A percentile compares a stretch with the other conserved stretches of the same genome.
Conservation (phyloP, 2,888 invertebrate species). For the Plagodis dolabraria region DNA sequence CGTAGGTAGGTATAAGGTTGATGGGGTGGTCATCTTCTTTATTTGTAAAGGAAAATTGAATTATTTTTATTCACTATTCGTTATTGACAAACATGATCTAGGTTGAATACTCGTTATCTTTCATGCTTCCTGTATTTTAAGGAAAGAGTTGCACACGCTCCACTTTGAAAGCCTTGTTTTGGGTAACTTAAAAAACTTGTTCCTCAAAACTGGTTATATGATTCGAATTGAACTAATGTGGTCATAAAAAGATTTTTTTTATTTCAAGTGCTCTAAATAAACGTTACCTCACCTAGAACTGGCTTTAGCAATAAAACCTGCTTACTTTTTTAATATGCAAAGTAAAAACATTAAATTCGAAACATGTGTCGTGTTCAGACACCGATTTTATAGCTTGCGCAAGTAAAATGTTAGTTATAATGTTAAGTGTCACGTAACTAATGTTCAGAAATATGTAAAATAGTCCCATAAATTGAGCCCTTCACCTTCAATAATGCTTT, state of each 20-base stretch:
- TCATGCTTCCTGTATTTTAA: slow-evolving; percentile 7
- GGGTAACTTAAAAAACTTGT: slow-evolving; percentile 16
- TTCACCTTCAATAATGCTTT: slow-evolving; percentile 27
- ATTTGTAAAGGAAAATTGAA: too few species aligned
- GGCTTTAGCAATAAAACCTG: slow-evolving; percentile 17
- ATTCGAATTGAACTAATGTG: slow-evolving; percentile 1
- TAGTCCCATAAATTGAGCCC: slow-evolving; percentile 29
- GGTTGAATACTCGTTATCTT: neutral
- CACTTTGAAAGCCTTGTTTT: neutral
- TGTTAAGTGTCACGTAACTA: slow-evolving; percentile 32
- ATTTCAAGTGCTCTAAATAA: slow-evolving; percentile 20
- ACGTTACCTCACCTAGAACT: slow-evolving; percentile 14
- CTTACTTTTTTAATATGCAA: slow-evolving; percentile 20
- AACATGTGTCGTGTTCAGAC: slow-evolving; percentile 31
- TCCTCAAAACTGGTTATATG: slow-evolving; percentile 13
- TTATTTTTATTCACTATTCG: too few species aligned
- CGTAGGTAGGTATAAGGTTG: too few species aligned
- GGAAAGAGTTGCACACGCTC: neutral
- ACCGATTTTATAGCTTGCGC: slow-evolving; percentile 34
- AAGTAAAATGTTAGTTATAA: slow-evolving; percentile 31
- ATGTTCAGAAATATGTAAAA: slow-evolving; percentile 25
- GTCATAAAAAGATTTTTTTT: slow-evolving; percentile 3
- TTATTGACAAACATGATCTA: too few species aligned
- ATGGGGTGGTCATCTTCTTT: too few species aligned
- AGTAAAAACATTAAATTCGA: slow-evolving; percentile 27